Percentiles rank a stretch among this genome's conserved stretches.
Evolutionary conservation across 2,888 invertebrate species (phyloP).

Genomic region (Dermolepida albohirtum): DNA sequence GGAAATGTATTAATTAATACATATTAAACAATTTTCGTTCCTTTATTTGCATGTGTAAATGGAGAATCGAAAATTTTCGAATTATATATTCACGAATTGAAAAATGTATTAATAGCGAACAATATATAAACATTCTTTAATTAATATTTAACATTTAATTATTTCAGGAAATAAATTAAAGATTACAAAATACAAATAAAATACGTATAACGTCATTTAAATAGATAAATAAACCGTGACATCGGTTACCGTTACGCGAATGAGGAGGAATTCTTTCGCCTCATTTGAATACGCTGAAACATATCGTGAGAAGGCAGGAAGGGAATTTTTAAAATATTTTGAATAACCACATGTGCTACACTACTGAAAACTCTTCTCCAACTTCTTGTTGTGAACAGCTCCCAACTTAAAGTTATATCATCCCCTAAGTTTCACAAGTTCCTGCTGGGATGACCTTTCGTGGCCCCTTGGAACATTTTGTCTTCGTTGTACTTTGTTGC

Average conservation of each 20-base stretch:
- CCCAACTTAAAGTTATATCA: constrained; percentile 6
- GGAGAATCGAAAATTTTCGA: too few species aligned
- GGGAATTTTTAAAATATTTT: constrained; percentile 5
- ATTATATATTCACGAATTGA: too few species aligned
- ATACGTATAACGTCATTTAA: too few species aligned
- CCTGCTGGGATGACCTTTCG: constrained; percentile 7
- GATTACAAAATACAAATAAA: too few species aligned
- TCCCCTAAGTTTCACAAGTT: constrained; percentile 17
- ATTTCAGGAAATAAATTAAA: too few species aligned
- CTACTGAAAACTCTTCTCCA: neutral
- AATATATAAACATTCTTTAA: too few species aligned
- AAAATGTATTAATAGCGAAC: too few species aligned
- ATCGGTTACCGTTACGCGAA: constrained; percentile 15
- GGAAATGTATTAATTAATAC: too few species aligned
- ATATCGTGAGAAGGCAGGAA: constrained; percentile 28
- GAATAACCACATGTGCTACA: constrained; percentile 17
- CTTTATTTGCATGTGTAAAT: too few species aligned
- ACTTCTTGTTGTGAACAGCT: neutral
- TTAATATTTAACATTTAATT: too few species aligned
- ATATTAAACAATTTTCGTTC: too few species aligned
- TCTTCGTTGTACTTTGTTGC: too few species aligned
- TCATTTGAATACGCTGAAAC: constrained; percentile 21
- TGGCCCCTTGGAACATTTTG: neutral
- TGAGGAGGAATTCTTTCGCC: neutral
- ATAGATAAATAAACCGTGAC: constrained; percentile 3